Conservation (phyloP, 2,888 invertebrate genomes). For the Cecidostiba fungosa region DNA sequence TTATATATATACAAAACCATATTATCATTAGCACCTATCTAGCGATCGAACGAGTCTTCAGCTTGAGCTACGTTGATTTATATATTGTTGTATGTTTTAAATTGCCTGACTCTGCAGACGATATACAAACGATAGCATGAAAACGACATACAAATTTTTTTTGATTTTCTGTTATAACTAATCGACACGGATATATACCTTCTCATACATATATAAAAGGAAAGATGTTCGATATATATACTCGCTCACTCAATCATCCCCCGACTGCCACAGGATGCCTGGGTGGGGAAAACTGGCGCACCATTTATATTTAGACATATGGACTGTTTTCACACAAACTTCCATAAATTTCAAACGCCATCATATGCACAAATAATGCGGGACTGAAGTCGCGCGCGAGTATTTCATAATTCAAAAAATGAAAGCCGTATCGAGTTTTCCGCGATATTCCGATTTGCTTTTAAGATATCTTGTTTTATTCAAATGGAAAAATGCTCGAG, state of each 20-base stretch:
- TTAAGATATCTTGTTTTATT: background rate
- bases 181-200: background rate
- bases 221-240: background rate
- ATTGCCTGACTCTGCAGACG: background rate
- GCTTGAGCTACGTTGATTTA: background rate
- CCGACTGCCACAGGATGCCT: background rate
- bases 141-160: background rate
- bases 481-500: background rate
- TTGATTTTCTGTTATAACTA: background rate
- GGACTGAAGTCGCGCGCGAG: background rate
- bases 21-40: constrained; percentile 76
- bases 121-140: background rate
- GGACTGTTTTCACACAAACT: background rate
- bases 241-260: constrained; percentile 3
- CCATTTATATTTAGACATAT: constrained; percentile 3
- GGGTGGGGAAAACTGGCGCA: background rate
- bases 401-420: background rate
- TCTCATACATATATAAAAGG: background rate
- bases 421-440: background rate
- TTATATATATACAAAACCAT: constrained; percentile 69
- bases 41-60: constrained; percentile 73
- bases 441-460: background rate
- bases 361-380: background rate
- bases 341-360: background rate
- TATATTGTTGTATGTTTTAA: too few species aligned